These are phyloP conservation scores for Cyclophora punctaria DNA, from an alignment of 2,888 invertebrate genomes.

Conservation along the genomic window DNA sequence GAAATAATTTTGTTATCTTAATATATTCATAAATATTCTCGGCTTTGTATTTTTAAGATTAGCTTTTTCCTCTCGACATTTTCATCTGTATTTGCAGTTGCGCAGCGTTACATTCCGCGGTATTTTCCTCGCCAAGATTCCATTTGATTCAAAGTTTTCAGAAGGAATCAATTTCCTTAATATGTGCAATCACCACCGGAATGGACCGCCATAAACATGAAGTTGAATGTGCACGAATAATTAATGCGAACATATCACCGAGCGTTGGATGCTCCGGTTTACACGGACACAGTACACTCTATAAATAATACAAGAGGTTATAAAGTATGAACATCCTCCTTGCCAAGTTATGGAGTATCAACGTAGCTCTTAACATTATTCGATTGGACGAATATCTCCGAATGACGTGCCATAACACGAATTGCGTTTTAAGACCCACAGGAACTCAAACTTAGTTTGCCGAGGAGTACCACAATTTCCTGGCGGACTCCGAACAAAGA, in stretches of 20 bases:
- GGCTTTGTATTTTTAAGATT: too few species aligned
- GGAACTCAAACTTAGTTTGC: constrained; percentile 29
- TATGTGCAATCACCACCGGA: not conserved
- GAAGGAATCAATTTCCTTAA: too few species aligned
- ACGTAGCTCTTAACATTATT: constrained; percentile 6
- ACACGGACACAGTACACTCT: not conserved
- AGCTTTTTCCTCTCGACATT: too few species aligned
- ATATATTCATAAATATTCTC: too few species aligned
- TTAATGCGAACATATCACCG: not conserved
- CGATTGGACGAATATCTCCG: constrained; percentile 13
- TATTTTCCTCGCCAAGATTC: too few species aligned
- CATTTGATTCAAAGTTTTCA: too few species aligned
- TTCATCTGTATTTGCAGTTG: too few species aligned
- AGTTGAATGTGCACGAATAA: not conserved
- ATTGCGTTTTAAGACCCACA: constrained; percentile 34
- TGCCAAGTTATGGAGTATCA: too few species aligned
- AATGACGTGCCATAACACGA: constrained; percentile 30
- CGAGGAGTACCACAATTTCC: constrained; percentile 33
- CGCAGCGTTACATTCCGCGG: too few species aligned
- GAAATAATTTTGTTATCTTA: too few species aligned
- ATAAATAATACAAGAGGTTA: not conserved
- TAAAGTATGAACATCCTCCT: constrained; percentile 5
- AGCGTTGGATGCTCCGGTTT: not conserved
- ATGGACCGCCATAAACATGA: not conserved
- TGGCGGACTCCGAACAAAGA: constrained; percentile 36